Base-by-base conservation (phyloP, 2,113 vertebrate genomes). In the Bostrychus sinensis region DNA sequence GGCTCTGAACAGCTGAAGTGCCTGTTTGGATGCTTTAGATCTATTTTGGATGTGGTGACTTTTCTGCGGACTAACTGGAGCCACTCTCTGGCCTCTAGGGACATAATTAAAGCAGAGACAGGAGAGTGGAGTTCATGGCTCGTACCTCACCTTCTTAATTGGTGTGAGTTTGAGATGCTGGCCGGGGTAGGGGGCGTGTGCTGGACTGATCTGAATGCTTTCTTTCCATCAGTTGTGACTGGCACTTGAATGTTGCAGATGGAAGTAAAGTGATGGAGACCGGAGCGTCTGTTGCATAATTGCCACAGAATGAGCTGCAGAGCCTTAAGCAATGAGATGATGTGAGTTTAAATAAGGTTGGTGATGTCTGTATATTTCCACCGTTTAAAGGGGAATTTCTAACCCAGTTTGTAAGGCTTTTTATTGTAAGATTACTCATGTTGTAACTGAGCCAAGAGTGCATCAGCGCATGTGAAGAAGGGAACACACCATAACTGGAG, bases 41-140 rank as follows among this genome's bases (percentile, higher is more conserved):
- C 56, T 57, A 78, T 64, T 58, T 66, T 57, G 46, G 62, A 63
- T n/a, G 1, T n/a, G 8, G 3, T 78, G 75, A 75, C 32, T 41
- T 82, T 81, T n/a, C n/a, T n/a, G n/a, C n/a, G n/a, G n/a, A n/a
- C n/a, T 88, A 88, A 88, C 83, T 87, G 81, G 82, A 77, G 55
- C 61, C 59, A 77, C 61, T 56, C 50, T 0, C 4, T 34, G 74
- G 71, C 83, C 75, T 85, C 79, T 58, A 58, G 77, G 65, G 63
- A 72, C 72, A 41, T 82, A 79, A 79, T 81, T 83, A 79, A 74
- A 75, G 73, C 34, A 59, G 6, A 34, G 6, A 23, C 45, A n/a
- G 9, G 45, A 14, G 45, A 1, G 22, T 48, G n/a, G 85, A 62
- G 76, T 87, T 85, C 78, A 74, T 59, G 62, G 57, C 74, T 62